Percentiles rank a stretch among this genome's conserved stretches.
These are phyloP conservation scores for Tromatobia lineatoria DNA, from an alignment of 2,888 invertebrate genomes.

Conservation along the genomic window DNA sequence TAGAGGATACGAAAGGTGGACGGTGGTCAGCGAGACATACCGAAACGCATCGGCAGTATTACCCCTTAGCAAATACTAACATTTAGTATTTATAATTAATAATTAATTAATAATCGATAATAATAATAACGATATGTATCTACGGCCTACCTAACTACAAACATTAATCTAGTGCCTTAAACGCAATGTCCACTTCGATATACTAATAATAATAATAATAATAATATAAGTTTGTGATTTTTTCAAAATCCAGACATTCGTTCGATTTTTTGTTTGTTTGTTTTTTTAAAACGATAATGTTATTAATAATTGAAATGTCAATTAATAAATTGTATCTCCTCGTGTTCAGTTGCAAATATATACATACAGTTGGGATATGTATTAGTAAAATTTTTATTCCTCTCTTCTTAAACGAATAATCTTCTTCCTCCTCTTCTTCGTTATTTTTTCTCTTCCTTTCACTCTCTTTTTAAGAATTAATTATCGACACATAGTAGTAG, in stretches of 20 bases:
- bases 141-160: slow-evolving; percentile 78
- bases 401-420: slow-evolving; percentile 70
- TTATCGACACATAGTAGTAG: slow-evolving; percentile 77
- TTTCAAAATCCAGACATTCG: slow-evolving; percentile 67
- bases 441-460: slow-evolving; percentile 55
- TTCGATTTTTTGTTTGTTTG: slow-evolving; percentile 7
- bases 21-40: slow-evolving; percentile 75
- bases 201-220: slow-evolving; percentile 71
- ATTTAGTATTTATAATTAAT: slow-evolving; percentile 62
- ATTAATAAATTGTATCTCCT: slow-evolving; percentile 77
- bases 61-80: slow-evolving; percentile 80
- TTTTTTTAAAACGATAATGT: slow-evolving; percentile 74
- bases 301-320: slow-evolving; percentile 73
- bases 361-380: slow-evolving; percentile 85
- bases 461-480: slow-evolving; percentile 71
- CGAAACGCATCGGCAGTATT: slow-evolving; percentile 80
- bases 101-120: slow-evolving; percentile 59
- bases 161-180: slow-evolving; percentile 81
- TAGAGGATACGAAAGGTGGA: background rate
- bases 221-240: slow-evolving; percentile 54
- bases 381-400: slow-evolving; percentile 75
- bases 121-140: slow-evolving; percentile 81
- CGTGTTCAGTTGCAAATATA: slow-evolving; percentile 80
- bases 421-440: slow-evolving; percentile 30
- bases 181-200: slow-evolving; percentile 73